These are phyloP conservation scores for Lypha dubia DNA, from an alignment of 2,888 invertebrate genomes.

Conservation along the genomic window DNA sequence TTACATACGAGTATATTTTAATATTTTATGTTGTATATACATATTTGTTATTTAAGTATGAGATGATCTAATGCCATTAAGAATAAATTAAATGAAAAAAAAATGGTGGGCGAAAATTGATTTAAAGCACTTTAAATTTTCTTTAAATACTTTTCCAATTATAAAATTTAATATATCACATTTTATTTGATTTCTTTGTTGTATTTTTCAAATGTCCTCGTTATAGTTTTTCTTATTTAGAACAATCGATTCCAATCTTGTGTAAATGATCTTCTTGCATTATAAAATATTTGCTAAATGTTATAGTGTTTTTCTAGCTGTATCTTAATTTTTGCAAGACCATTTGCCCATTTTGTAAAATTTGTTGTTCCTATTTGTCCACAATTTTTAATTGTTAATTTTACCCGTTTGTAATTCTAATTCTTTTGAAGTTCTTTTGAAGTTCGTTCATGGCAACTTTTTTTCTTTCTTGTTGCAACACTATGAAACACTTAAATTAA, in stretches of 20 bases:
- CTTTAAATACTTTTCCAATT: not conserved
- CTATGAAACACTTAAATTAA: not conserved
- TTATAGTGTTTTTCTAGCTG: too few relatives aligned
- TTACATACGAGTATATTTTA: not conserved
- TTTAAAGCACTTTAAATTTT: not conserved
- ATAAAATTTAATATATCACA: not conserved
- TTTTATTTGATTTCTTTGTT: not conserved
- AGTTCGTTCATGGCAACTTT: constrained; percentile 26
- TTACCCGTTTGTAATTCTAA: constrained; percentile 9
- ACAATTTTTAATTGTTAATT: constrained; percentile 16
- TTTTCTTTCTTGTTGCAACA: constrained; percentile 6
- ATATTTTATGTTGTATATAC: not conserved
- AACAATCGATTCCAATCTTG: not conserved
- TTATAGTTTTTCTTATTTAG: not conserved
- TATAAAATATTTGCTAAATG: too few relatives aligned
- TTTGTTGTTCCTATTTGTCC: not conserved
- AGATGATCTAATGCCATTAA: not conserved
- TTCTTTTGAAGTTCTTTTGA: constrained; percentile 1
- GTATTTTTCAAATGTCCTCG: not conserved
- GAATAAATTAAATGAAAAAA: not conserved
- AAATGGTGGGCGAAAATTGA: not conserved
- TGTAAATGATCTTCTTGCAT: too few relatives aligned
- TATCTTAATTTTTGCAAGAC: too few relatives aligned
- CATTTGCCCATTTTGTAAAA: too few relatives aligned
- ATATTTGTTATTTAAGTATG: not conserved